Evolutionary conservation across 2,113 vertebrate genomes (phyloP), one percentile per base, ranked within the genome.

Genomic region (Amphilophus citrinellus): DNA sequence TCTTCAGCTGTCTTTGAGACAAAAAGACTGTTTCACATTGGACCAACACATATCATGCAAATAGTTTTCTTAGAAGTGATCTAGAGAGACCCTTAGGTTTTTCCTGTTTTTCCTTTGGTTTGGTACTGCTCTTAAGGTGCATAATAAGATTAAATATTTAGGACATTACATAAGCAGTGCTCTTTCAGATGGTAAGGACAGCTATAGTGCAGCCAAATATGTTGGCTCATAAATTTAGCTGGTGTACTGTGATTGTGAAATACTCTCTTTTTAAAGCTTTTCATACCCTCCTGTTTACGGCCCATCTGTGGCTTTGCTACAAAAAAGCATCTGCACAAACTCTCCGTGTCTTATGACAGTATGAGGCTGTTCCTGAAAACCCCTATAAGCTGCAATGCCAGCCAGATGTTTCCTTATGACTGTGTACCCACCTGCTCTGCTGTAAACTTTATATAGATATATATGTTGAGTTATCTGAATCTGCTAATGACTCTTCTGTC

Each of bases 141-240:
- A 32, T 73, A 73, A 73, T 73, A 1, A 56, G 47, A 56, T 73
- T 73, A 73, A 73, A 53, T 73, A 73, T 73, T 73, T 53, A 56
- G 68, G 68, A 73, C 68, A 56, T 73, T 73, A 73, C 68, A 73
- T 73, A 73, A 73, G 47, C 27, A 73, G 47, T 73, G 47, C 47
- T 73, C 68, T 73, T 73, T 73, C 47, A 73, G 68, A 73, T 73
- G 68, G 27, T 56, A 73, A 56, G 47, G 68, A 73, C 68, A 73
- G 53, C 68, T 73, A 35, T 56, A n/a, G 6, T 1, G 10, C 68
- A 35, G 53, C 47, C 27, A 73, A 73, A 73, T 56, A 56, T 56
- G 47, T 73, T 73, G 68, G 47, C 68, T 56, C 27, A 2, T 73
- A 73, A 73, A 73, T 73, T 56, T 73, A 73, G 68, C 68, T 73